Evolutionary conservation across 2,888 invertebrate species (phyloP).

Genomic region (Cheilosia vernalis): DNA sequence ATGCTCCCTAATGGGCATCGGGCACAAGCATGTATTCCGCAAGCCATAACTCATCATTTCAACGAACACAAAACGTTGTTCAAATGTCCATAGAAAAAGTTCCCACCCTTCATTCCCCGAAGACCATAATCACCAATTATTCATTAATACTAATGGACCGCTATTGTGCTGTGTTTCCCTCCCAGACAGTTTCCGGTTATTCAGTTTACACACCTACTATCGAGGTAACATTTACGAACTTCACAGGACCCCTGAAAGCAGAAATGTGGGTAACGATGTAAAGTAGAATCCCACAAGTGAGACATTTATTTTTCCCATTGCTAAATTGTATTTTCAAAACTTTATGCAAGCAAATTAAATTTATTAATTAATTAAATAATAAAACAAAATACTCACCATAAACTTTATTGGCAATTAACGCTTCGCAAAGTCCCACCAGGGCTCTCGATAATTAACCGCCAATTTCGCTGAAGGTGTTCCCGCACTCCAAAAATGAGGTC

Average conservation of each 20-base stretch:
- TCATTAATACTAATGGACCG: constrained; percentile 58
- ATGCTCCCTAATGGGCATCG: constrained; percentile 19
- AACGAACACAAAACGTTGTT: constrained; percentile 22
- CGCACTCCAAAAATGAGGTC: constrained; percentile 28
- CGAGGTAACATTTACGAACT: background rate
- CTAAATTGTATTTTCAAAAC: background rate
- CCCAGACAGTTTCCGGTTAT: background rate
- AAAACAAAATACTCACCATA: constrained; percentile 15
- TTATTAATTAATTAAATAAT: background rate
- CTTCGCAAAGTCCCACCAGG: constrained; percentile 10
- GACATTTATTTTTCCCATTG: no score
- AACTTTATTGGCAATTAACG: background rate
- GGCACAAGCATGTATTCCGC: background rate
- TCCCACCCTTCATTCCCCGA: constrained; percentile 24
- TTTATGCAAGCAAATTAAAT: background rate
- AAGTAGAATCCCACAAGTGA: no score
- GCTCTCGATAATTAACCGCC: constrained; percentile 41
- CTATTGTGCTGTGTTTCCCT: constrained; percentile 21
- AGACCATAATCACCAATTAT: constrained; percentile 47
- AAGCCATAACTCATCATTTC: constrained; percentile 3
- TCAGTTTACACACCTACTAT: background rate
- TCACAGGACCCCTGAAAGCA: no score
- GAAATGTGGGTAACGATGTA: no score
- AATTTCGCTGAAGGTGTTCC: constrained; percentile 29
- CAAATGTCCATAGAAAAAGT: constrained; percentile 47